These are phyloP conservation scores for Montipora cactus DNA, from an alignment of 64 coral and sea anemone species.

Conservation along the genomic window DNA sequence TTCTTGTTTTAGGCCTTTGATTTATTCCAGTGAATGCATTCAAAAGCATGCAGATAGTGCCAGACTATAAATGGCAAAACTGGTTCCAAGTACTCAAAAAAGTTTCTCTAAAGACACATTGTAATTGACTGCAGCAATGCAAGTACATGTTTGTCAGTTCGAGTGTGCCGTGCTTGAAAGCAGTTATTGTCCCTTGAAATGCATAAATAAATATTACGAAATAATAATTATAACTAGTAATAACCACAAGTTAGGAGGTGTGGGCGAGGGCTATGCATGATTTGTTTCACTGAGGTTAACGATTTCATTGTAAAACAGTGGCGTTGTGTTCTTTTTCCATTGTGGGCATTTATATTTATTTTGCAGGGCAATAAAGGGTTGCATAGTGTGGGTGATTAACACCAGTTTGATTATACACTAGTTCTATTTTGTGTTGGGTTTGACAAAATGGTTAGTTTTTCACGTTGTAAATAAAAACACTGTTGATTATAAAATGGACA, in stretches of 20 bases:
- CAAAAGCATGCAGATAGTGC: too few species aligned
- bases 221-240: neutral
- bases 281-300: neutral
- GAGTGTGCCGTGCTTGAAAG: constrained; percentile 56
- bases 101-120: too few species aligned
- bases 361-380: constrained; percentile 1
- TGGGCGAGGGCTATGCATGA: neutral
- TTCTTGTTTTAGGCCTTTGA: too few species aligned
- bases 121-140: too few species aligned
- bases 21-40: too few species aligned
- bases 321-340: constrained; percentile 7
- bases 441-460: too few species aligned
- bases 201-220: constrained; percentile 74
- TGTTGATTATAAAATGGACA: neutral
- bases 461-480: too few species aligned
- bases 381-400: constrained; percentile 3
- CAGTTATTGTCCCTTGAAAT: constrained; percentile 66
- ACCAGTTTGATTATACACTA: neutral
- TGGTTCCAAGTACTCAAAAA: too few species aligned
- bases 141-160: constrained; percentile 24
- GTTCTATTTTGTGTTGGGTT: neutral
- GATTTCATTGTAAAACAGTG: neutral
- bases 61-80: too few species aligned
- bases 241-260: neutral
- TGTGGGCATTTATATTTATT: neutral